Evolutionary conservation across 2,113 vertebrate species (phyloP), one percentile per base, ranked within the genome.

Genomic region (Elephantulus edwardii): DNA sequence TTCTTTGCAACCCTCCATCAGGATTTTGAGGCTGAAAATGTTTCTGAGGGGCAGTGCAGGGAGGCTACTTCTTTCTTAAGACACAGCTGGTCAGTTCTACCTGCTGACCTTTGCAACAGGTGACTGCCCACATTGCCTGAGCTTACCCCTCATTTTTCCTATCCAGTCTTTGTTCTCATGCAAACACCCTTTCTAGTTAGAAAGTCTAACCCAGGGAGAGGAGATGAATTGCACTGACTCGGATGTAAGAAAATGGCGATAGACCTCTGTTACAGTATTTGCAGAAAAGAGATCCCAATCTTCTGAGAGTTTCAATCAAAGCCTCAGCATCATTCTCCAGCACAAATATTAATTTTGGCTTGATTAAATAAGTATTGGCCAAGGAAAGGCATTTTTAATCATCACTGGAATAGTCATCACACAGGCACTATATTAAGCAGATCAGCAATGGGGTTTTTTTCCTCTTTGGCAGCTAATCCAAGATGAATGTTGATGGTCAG

Each of bases 301-400:
- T 75, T 54, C n/a, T 79, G 22, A 62, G 35, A 4, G 58, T 87
- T 91, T 84, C 50, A 64, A 88, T 88, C 44, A 82, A 88, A 85
- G 28, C 52, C 60, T 33, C 46, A 85, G 52, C 76, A 88, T 44
- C 79, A 66, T 76, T 89, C 33, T 54, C 35, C 44, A 62, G 24
- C 62, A 68, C 17, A 86, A 30, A 91, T 60, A 75, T 42, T 50
- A 62, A 90, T 79, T 83, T 76, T 83, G 70, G 85, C 28, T 91
- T 86, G 28, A 90, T 92, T 88, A 88, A 94, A 70, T 85, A 86
- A 76, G 46, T 90, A 86, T 0, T 89, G 81, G 60, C 60, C 90
- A 72, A 89, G 77, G 62, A 50, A 78, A 89, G 70, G 70, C 82
- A 85, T 75, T 88, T 92, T 86, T 56, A 87, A 92, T 68, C 52